A percentile compares a stretch with the other conserved stretches of the same genome.
These are phyloP conservation scores for Clarias magur DNA, from an alignment of 2,113 vertebrate species.

Conservation along the genomic window DNA sequence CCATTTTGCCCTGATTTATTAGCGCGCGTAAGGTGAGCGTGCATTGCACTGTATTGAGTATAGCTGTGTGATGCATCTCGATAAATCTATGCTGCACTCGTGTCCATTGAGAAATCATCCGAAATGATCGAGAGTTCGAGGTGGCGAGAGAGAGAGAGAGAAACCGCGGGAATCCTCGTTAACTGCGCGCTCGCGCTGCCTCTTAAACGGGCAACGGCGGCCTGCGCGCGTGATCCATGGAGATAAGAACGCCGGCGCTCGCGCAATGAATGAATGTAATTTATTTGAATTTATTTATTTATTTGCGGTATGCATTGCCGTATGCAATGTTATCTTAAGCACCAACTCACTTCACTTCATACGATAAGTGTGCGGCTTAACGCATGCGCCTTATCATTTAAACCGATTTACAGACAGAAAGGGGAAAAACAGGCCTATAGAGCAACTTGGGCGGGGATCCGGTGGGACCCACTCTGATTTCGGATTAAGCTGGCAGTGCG, in stretches of 20 bases:
- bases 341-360: constrained; percentile 45
- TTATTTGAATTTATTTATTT: background rate
- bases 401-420: background rate
- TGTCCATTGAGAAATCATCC: background rate
- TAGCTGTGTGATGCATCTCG: background rate
- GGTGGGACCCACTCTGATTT: constrained; percentile 1
- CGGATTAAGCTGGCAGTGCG: background rate
- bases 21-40: background rate
- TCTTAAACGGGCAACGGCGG: constrained; percentile 42
- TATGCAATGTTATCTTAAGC: background rate
- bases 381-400: background rate
- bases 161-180: constrained; percentile 44
- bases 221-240: constrained; percentile 23
- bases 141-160: background rate
- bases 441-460: constrained; percentile 15
- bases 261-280: background rate
- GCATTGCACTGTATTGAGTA: background rate
- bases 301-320: background rate
- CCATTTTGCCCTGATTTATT: constrained; percentile 12
- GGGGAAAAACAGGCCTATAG: background rate
- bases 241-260: constrained; percentile 13
- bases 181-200: constrained; percentile 55
- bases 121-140: background rate
- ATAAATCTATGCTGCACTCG: background rate
- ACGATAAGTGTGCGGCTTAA: constrained; percentile 46